phyloP scores from a whole-genome alignment of 2,888 invertebrate genomes.

The Amblyteles armatorius region DNA sequence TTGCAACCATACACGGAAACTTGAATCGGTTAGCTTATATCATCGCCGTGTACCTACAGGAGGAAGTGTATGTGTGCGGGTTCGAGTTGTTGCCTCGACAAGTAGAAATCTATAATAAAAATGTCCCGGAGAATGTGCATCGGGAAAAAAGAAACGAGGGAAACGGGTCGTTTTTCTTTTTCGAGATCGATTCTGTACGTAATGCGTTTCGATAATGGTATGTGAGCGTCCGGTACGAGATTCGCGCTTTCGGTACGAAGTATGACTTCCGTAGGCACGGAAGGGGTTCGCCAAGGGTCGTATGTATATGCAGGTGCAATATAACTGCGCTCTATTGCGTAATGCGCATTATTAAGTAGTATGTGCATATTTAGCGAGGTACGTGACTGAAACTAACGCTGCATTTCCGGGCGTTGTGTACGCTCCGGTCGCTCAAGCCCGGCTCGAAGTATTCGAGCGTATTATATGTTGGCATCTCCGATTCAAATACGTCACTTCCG shows the following conservation, averaged over 20 bases:
- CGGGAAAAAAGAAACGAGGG: neutral
- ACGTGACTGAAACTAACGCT: slow-evolving; percentile 55
- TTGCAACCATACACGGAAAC: slow-evolving; percentile 31
- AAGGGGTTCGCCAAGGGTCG: neutral
- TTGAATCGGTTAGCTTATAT: neutral
- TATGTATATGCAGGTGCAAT: slow-evolving; percentile 18
- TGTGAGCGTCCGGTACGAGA: neutral
- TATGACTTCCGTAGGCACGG: slow-evolving; percentile 1
- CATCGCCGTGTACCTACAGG: neutral
- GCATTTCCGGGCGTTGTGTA: slow-evolving; percentile 58
- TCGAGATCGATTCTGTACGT: neutral
- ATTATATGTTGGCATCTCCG: neutral
- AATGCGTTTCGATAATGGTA: neutral
- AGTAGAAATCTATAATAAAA: neutral
- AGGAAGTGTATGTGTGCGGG: neutral
- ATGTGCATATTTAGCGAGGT: slow-evolving; percentile 38
- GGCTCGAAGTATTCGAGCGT: slow-evolving; percentile 5
- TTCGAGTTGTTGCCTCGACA: neutral
- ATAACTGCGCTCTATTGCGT: slow-evolving; percentile 59
- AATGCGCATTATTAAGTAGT: slow-evolving; percentile 59
- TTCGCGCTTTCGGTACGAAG: neutral
- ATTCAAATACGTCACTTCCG: neutral
- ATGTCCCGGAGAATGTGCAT: neutral
- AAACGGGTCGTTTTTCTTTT: neutral
- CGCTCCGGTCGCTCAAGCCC: neutral